Conservation (phyloP, 2,888 invertebrate genomes). For the Thereva nobilitata region DNA sequence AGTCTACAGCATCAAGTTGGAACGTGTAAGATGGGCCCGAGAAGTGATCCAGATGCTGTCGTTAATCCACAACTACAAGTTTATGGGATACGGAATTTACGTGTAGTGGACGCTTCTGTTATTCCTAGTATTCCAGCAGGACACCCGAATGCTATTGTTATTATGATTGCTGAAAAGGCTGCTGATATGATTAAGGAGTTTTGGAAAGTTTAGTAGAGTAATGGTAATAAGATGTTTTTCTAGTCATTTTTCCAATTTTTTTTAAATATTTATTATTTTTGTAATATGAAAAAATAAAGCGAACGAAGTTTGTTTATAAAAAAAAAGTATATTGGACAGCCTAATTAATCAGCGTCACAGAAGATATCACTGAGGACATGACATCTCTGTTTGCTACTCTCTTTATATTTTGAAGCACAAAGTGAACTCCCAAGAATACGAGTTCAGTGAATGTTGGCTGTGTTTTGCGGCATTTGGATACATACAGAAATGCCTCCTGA, state of each 20-base stretch:
- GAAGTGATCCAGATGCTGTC: slow-evolving; percentile 63
- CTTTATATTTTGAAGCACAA: no score
- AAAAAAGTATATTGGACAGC: no score
- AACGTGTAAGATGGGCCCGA: slow-evolving; percentile 72
- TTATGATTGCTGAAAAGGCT: slow-evolving; percentile 67
- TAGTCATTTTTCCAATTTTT: slow-evolving; percentile 7
- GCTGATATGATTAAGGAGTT: slow-evolving; percentile 62
- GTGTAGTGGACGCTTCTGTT: slow-evolving; percentile 65
- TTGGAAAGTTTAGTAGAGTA: slow-evolving; percentile 51
- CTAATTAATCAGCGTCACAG: no score
- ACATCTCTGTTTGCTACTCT: no score
- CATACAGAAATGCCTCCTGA: no score
- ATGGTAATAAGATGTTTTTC: not conserved
- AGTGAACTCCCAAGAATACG: no score
- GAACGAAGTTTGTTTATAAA: no score
- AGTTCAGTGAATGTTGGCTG: no score
- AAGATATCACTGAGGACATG: no score
- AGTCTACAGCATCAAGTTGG: slow-evolving; percentile 73
- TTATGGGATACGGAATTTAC: slow-evolving; percentile 60
- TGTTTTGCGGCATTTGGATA: no score
- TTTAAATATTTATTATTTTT: no score
- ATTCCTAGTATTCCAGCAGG: slow-evolving; percentile 65
- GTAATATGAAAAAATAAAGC: no score
- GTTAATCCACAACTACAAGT: slow-evolving; percentile 66
- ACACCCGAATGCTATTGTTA: slow-evolving; percentile 63